Percentiles rank a stretch among this genome's conserved stretches.
These are phyloP conservation scores for Porites cylindrica DNA, from an alignment of 92 coral and sea anemone genomes.

Conservation along the genomic window DNA sequence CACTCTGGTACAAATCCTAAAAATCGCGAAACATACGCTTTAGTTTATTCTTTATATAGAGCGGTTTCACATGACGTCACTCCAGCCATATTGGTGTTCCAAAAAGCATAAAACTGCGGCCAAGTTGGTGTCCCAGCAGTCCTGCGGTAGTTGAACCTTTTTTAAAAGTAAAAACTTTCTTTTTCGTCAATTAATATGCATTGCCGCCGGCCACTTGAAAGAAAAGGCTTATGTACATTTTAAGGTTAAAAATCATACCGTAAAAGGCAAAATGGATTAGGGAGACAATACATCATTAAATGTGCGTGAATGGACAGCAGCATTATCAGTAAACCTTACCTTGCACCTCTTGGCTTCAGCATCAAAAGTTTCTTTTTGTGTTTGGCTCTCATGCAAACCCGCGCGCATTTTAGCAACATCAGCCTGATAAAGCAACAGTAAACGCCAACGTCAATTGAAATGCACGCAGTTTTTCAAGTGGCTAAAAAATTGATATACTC, in stretches of 20 bases:
- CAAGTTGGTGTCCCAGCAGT: no score
- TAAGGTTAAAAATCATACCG: no score
- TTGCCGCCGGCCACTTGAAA: no score
- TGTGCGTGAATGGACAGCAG: neutral
- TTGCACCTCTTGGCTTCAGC: slow-evolving; percentile 92
- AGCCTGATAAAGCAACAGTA: slow-evolving; percentile 45
- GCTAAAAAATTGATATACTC: no score
- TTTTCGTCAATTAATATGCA: no score
- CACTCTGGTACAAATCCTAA: slow-evolving; percentile 93
- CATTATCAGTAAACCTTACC: slow-evolving; percentile 48
- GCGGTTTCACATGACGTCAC: no score
- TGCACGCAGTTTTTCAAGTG: no score
- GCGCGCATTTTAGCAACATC: slow-evolving; percentile 79
- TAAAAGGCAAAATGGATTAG: neutral
- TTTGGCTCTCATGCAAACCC: slow-evolving; percentile 79
- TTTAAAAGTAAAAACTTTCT: no score
- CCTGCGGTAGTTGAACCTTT: no score
- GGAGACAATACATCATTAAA: neutral
- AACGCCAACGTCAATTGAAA: neutral
- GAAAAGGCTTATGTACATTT: no score
- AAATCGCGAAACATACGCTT: neutral
- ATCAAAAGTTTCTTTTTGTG: slow-evolving; percentile 79
- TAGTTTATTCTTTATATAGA: neutral
- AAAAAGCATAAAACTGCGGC: no score
- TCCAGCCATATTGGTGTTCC: no score